These are phyloP conservation scores for Xerus rutilus DNA, from an alignment of 2,797 vertebrate genomes.

Conservation along the genomic window DNA sequence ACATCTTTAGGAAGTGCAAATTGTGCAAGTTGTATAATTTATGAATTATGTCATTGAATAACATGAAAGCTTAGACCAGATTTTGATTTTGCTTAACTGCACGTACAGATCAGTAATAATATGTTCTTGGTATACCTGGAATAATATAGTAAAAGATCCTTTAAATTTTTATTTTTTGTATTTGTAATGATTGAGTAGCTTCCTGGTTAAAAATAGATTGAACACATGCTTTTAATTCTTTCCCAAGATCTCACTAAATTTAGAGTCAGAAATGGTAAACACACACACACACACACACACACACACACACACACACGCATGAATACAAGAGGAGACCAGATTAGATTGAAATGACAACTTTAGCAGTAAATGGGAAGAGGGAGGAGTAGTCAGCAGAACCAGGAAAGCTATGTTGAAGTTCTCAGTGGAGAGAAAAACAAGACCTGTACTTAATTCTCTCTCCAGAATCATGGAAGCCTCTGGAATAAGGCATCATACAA, in stretches of 20 bases:
- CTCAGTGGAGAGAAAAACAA: neutral
- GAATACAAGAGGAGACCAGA: neutral
- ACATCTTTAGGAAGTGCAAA: neutral
- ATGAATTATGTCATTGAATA: conserved; percentile 17
- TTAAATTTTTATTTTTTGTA: conserved; percentile 14
- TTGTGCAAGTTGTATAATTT: neutral
- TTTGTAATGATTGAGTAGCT: neutral
- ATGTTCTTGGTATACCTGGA: neutral
- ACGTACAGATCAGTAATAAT: conserved; percentile 17
- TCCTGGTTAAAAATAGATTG: conserved; percentile 44
- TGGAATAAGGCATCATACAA: neutral
- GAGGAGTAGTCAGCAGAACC: neutral
- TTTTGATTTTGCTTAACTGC: neutral
- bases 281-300: neutral
- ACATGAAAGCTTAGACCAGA: neutral
- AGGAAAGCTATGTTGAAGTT: neutral
- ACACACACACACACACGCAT: neutral
- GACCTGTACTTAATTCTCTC: neutral
- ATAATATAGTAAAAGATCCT: neutral
- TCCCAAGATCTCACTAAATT: neutral
- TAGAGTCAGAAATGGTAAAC: conserved; percentile 1
- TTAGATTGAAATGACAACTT: neutral
- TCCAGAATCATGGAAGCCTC: neutral
- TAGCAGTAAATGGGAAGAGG: neutral
- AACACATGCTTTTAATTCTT: conserved; percentile 1